phyloP scores from a whole-genome alignment of 2,113 vertebrate genomes.

The Psilopsiagon aymara region DNA sequence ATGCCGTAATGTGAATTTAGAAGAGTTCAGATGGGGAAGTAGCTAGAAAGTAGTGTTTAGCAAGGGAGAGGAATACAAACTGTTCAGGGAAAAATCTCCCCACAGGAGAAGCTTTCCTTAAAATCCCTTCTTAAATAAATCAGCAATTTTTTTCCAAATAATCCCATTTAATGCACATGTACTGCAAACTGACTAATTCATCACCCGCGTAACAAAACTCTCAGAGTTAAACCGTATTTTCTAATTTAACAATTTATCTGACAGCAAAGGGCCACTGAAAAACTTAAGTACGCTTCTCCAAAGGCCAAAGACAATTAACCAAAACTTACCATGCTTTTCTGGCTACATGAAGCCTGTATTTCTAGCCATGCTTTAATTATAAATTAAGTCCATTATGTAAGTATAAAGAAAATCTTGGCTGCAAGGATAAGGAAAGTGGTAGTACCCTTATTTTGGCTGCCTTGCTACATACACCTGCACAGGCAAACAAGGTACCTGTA shows the following conservation, averaged over 20 bases:
- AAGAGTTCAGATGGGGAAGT: background rate
- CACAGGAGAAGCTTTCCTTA: background rate
- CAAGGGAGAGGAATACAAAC: background rate
- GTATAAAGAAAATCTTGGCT: background rate
- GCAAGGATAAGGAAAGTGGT: background rate
- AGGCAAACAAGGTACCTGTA: background rate
- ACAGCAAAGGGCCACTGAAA: background rate
- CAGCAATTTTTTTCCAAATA: slow-evolving; percentile 3
- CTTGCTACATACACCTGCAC: background rate
- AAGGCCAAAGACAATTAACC: background rate
- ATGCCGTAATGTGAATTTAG: background rate
- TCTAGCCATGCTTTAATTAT: background rate
- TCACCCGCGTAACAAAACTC: background rate
- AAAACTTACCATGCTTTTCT: background rate
- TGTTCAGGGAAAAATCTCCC: background rate
- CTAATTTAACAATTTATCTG: background rate
- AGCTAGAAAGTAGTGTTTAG: background rate
- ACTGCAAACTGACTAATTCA: background rate
- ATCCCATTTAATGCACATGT: background rate
- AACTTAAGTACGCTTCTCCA: background rate
- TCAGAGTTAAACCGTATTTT: background rate
- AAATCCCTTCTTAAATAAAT: slow-evolving; percentile 17
- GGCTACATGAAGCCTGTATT: background rate
- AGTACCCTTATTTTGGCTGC: background rate
- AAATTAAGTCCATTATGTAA: background rate